Base-by-base conservation (phyloP, 1,140 invertebrate genomes). In the Himalopsyche phryganea region DNA sequence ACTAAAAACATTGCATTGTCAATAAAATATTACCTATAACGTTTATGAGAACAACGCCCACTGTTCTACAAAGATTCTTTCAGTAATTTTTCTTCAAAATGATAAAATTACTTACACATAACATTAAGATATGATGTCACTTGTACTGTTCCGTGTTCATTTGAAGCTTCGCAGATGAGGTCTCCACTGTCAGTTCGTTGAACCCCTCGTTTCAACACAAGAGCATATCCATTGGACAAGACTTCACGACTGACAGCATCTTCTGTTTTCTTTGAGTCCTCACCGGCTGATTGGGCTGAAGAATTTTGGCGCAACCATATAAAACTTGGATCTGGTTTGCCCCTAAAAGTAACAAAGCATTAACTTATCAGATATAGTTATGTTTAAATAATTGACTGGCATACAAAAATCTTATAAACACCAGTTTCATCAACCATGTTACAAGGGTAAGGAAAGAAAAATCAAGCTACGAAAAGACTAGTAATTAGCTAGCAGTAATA, bases 41-140 rank as follows among this genome's bases (percentile, higher is more conserved):
- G n/a, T n/a, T n/a, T n/a, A n/a, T n/a, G n/a, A n/a, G n/a, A n/a
- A n/a, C n/a, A n/a, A n/a, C n/a, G n/a, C n/a, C n/a, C n/a, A n/a
- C n/a, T n/a, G n/a, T n/a, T n/a, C n/a, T n/a, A n/a, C n/a, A n/a
- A n/a, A n/a, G n/a, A n/a, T n/a, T n/a, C n/a, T n/a, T n/a, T n/a
- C n/a, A n/a, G n/a, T n/a, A n/a, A n/a, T n/a, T n/a, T n/a, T n/a
- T n/a, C n/a, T n/a, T n/a, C n/a, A n/a, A n/a, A n/a, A n/a, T n/a
- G n/a, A n/a, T n/a, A n/a, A n/a, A n/a, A 41, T 15, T 66, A 85
- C 88, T 87, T 77, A 92, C 90, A 92, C 75, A 87, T 80, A 38
- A 92, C 89, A 71, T 92, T 87, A 60, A 93, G 78, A 59, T 80
- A 79, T 15, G 85, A 83, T 11, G 81, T 80, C 7, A 81, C 82